Evolutionary conservation across 2,888 invertebrate species (phyloP).

Genomic region (Habrosyne pyritoides): DNA sequence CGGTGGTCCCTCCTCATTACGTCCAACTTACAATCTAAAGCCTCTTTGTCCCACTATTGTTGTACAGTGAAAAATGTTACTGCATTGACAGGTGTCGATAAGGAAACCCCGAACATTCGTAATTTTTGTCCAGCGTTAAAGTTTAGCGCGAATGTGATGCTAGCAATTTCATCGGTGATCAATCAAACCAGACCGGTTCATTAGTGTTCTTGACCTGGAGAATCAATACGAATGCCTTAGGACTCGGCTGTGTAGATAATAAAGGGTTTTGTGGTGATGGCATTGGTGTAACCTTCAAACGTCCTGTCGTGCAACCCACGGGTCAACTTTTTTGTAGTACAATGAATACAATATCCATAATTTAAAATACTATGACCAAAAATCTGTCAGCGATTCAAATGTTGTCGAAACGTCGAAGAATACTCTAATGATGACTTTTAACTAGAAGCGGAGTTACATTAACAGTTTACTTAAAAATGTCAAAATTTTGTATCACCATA

Average conservation of each 20-base stretch:
- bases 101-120: slow-evolving; percentile 44
- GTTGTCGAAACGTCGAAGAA: slow-evolving; percentile 10
- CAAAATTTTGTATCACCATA: too few relatives aligned
- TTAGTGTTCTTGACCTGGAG: slow-evolving; percentile 50
- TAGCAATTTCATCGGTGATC: slow-evolving; percentile 63
- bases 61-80: slow-evolving; percentile 76
- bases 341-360: slow-evolving; percentile 52
- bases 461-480: too few relatives aligned
- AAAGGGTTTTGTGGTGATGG: slow-evolving; percentile 34
- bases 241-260: slow-evolving; percentile 54
- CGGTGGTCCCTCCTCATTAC: slow-evolving; percentile 81
- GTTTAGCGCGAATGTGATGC: slow-evolving; percentile 52
- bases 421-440: neutral
- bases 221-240: slow-evolving; percentile 44
- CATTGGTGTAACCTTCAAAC: slow-evolving; percentile 30
- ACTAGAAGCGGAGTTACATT: too few relatives aligned
- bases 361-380: slow-evolving; percentile 45
- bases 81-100: slow-evolving; percentile 78
- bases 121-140: slow-evolving; percentile 36
- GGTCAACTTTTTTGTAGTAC: slow-evolving; percentile 28
- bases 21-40: slow-evolving; percentile 58
- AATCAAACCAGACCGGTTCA: slow-evolving; percentile 60
- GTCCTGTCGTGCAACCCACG: slow-evolving; percentile 22
- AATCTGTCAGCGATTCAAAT: slow-evolving; percentile 41
- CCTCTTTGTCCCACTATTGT: slow-evolving; percentile 68